Base-by-base conservation (phyloP, 2,888 invertebrate species). In the Willowsia nigromaculata region DNA sequence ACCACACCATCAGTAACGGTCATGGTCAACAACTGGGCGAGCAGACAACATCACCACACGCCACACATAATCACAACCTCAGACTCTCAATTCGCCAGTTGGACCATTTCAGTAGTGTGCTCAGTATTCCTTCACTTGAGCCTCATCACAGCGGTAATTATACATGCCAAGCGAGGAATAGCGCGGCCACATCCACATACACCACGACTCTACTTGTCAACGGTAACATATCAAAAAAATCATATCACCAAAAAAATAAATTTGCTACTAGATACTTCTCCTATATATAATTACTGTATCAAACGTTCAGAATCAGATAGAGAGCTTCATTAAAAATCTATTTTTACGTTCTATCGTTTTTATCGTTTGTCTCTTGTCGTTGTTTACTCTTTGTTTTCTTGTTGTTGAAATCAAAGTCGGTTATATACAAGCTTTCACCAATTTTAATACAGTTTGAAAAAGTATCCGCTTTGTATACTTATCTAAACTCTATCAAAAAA, bases 81-180 rank as follows among this genome's bases (percentile, higher is more conserved):
- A 94, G 94, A 93, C 94, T 95, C 93, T 95, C 94, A 93, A 94
- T 95, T 93, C 94, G 95, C 93, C 95, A 95, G 94, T 94, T 95
- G 94, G 95, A 95, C 94, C 95, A 95, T 94, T 95, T 95, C 94
- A 95, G 95, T 93, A 95, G 95, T 94, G 94, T 95, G 92, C 94
- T 95, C 90, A 94, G 94, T 93, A 95, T 95, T 91, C 93, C 94
- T 90, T 94, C 94, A 90, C 95, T 95, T 85, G 94, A 94, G 81
- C 95, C 95, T 7, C 93, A 94, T 85, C 95, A 95, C 93, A 93
- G 94, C 86, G 95, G 95, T 90, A 94, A 94, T 94, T 95, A 95
- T 93, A 95, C 95, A 78, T 95, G 95, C 93, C 93, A 94, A 53
- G 95, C 95, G 81, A 94, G 94, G 93, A 95, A 95, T 93, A 94